Evolutionary conservation across 2,113 vertebrate species (phyloP).

Genomic region (Ciconia boyciana): DNA sequence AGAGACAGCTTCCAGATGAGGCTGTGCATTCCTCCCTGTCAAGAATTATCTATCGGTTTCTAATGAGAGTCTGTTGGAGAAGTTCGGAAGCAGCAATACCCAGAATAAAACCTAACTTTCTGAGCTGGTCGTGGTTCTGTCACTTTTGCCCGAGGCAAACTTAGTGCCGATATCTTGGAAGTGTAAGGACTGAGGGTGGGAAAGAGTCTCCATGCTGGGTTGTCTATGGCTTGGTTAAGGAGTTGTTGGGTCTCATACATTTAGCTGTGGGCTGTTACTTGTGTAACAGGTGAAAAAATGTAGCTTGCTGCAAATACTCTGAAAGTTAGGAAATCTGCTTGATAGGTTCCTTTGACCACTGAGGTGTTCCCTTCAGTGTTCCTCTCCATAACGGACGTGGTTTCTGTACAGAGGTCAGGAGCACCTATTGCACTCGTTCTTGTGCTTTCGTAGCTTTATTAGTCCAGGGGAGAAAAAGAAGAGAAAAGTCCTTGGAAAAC

Average conservation of each 20-base stretch:
- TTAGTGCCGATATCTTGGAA: background rate
- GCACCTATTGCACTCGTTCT: accelerated
- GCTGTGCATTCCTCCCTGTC: background rate
- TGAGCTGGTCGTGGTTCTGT: accelerated
- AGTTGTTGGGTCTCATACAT: background rate
- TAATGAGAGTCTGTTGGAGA: background rate
- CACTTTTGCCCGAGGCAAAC: background rate
- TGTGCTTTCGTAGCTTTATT: background rate
- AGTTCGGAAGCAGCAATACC: background rate
- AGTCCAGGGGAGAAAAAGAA: background rate
- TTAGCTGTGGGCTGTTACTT: background rate
- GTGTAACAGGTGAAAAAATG: background rate
- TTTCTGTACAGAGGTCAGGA: background rate
- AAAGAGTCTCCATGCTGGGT: accelerated
- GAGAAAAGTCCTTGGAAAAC: background rate
- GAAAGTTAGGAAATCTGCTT: background rate
- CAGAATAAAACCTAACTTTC: background rate
- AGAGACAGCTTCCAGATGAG: background rate
- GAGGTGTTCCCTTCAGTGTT: background rate
- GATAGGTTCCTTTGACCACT: background rate
- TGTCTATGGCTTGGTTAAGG: background rate
- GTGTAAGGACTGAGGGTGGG: background rate
- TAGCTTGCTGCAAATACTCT: background rate
- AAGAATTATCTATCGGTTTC: background rate
- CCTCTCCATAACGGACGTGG: accelerated